These are phyloP conservation scores for Calyptomena viridis DNA, from an alignment of 2,113 vertebrate species.

Conservation along the genomic window DNA sequence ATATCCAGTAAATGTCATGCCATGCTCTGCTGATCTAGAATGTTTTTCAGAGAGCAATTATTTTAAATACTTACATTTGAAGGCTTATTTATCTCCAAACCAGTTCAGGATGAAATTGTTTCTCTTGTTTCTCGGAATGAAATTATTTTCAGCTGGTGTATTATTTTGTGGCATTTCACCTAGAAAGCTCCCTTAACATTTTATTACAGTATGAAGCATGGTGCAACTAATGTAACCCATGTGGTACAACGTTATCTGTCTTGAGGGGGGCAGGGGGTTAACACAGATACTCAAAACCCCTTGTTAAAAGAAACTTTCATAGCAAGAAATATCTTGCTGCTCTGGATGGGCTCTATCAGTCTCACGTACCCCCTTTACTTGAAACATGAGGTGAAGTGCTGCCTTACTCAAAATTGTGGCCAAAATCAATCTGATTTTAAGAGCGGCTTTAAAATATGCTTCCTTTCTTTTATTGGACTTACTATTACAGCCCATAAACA, in stretches of 20 bases:
- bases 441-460: constrained; percentile 20
- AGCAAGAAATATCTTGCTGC: background rate
- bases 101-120: background rate
- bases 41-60: background rate
- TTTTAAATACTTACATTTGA: background rate
- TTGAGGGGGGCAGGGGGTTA: background rate
- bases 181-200: background rate
- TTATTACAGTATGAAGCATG: background rate
- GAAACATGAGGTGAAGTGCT: background rate
- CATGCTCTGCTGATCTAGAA: background rate
- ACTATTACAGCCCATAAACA: constrained; percentile 29
- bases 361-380: background rate
- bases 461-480: constrained; percentile 29
- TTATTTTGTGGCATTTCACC: background rate
- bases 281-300: background rate
- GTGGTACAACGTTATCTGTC: background rate
- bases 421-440: constrained; percentile 38
- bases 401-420: background rate
- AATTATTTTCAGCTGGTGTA: background rate
- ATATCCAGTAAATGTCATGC: background rate
- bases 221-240: background rate
- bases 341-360: background rate
- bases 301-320: background rate
- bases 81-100: background rate
- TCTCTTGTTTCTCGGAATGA: no score